Evolutionary conservation across 2,797 vertebrate genomes (phyloP).

Genomic region (Acanthiza pusilla): DNA sequence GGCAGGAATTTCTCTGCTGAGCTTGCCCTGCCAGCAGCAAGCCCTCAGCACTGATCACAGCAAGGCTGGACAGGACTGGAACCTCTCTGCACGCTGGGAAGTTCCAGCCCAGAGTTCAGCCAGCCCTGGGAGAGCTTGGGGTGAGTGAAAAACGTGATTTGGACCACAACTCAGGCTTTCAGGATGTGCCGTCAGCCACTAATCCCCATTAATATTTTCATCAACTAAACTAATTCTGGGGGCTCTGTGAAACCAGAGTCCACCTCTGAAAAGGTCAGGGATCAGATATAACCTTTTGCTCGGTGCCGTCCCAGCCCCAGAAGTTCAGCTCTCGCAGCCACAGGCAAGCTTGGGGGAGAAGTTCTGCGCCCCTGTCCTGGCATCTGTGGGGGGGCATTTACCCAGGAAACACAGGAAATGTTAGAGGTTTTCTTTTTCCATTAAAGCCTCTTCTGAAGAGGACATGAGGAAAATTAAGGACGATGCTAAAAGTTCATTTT

Average conservation of each 20-base stretch:
- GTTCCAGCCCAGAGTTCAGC: background rate
- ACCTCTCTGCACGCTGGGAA: background rate
- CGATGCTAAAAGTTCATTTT: background rate
- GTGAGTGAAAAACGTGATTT: background rate
- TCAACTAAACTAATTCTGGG: background rate
- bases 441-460: background rate
- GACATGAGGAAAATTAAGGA: background rate
- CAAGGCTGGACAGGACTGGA: background rate
- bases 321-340: background rate
- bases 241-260: conserved; percentile 32
- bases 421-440: background rate
- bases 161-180: background rate
- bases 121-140: rapidly evolving
- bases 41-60: background rate
- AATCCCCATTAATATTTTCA: conserved; percentile 1
- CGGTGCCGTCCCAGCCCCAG: background rate
- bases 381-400: background rate
- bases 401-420: background rate
- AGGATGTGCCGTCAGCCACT: background rate
- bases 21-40: background rate
- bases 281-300: conserved; percentile 46
- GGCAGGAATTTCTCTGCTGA: background rate
- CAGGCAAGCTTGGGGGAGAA: background rate
- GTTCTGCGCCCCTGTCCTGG: background rate
- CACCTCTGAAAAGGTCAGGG: conserved; percentile 45